A percentile compares a stretch with the other conserved stretches of the same genome.
Conservation (phyloP, 2,888 invertebrate genomes). For the Halictus quadricinctus region DNA sequence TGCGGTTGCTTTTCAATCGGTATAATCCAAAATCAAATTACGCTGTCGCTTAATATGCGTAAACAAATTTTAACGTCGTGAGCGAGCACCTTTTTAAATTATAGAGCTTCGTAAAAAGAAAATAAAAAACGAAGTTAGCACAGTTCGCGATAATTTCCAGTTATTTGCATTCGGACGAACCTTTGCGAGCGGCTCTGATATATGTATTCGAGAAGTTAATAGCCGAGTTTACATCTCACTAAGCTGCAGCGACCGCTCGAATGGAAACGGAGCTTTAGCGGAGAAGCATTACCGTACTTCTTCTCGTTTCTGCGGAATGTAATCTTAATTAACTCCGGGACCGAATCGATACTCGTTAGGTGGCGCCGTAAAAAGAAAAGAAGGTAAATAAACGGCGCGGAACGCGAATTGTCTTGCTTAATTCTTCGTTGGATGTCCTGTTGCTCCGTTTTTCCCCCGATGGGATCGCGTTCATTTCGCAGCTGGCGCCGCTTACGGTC, state of each 20-base stretch:
- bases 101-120: background rate
- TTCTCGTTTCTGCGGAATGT: background rate
- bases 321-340: conserved; percentile 40
- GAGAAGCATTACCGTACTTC: background rate
- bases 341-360: conserved; percentile 6
- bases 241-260: background rate
- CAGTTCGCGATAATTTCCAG: background rate
- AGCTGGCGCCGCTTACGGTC: conserved; percentile 14
- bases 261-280: background rate
- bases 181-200: background rate
- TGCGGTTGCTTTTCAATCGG: too few species aligned
- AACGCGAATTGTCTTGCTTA: conserved; percentile 20
- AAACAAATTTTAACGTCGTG: background rate
- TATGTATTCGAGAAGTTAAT: background rate
- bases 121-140: background rate
- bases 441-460: background rate
- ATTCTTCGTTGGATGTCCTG: background rate
- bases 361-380: background rate
- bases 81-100: background rate
- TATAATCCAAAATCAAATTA: background rate
- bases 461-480: conserved; percentile 19
- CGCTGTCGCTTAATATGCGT: background rate
- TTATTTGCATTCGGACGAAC: background rate
- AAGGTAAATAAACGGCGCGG: background rate
- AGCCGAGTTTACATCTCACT: background rate